These are phyloP conservation scores for Sebastes iracundus DNA, from an alignment of 2,797 vertebrate genomes.

Conservation along the genomic window DNA sequence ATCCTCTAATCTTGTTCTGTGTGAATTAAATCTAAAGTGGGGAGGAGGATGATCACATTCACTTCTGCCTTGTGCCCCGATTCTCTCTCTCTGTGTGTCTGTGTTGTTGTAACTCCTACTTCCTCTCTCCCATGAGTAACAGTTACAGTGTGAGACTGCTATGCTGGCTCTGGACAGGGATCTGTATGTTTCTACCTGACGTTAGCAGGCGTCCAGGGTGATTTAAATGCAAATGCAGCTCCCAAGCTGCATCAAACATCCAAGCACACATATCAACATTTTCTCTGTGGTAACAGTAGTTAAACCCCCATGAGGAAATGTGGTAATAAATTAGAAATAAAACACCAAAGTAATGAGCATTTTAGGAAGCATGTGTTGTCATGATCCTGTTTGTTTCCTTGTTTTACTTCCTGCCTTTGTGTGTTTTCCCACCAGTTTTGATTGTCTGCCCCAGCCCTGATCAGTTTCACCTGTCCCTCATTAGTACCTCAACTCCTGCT, in stretches of 20 bases:
- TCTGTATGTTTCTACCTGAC: neutral
- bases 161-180: neutral
- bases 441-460: no score
- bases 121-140: slow-evolving; percentile 16
- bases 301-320: neutral
- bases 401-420: no score
- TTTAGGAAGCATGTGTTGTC: neutral
- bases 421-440: no score
- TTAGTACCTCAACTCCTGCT: no score
- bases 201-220: neutral
- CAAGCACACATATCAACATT: neutral
- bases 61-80: slow-evolving; percentile 28
- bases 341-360: neutral
- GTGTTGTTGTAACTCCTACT: neutral
- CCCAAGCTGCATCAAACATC: neutral
- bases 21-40: slow-evolving; percentile 75
- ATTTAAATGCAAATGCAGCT: slow-evolving; percentile 10
- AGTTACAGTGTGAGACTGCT: slow-evolving; percentile 2
- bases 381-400: neutral
- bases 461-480: no score
- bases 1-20: slow-evolving; percentile 77
- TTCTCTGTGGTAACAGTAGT: neutral
- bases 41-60: slow-evolving; percentile 43
- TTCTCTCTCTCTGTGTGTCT: neutral
- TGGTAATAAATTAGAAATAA: neutral